These are phyloP conservation scores for Pipistrellus nathusii DNA, from an alignment of 2,797 vertebrate species.

Conservation along the genomic window DNA sequence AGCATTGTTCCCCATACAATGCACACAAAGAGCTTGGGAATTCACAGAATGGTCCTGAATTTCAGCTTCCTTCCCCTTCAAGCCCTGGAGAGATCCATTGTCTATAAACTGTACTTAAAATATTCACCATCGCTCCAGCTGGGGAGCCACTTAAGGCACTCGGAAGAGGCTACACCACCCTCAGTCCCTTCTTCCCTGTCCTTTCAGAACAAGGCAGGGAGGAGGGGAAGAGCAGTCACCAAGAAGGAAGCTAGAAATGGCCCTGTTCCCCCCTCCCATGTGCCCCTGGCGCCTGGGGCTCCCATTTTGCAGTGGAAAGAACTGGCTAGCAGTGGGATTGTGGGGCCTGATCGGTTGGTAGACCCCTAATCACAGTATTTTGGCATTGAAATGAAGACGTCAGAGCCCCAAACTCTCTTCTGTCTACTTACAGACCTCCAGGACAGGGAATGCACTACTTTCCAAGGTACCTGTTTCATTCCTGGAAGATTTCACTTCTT, in stretches of 20 bases:
- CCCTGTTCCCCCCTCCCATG: background rate
- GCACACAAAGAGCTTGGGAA: constrained; percentile 80
- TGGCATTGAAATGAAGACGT: background rate
- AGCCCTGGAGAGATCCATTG: constrained; percentile 81
- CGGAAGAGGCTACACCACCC: background rate
- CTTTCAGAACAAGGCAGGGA: background rate
- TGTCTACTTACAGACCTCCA: background rate
- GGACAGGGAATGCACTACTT: background rate
- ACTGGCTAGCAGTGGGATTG: background rate
- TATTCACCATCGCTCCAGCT: constrained; percentile 74
- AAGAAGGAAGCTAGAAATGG: background rate
- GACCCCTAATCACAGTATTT: background rate
- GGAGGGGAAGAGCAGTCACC: background rate
- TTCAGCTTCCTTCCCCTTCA: constrained; percentile 83
- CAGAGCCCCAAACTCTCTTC: background rate
- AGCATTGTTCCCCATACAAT: constrained; percentile 82
- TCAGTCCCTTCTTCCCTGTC: background rate
- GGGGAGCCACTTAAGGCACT: constrained; percentile 67
- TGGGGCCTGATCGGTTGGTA: background rate
- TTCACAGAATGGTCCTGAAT: constrained; percentile 81
- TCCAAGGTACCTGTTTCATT: background rate
- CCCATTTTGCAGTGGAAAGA: constrained; percentile 11
- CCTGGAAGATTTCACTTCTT: background rate
- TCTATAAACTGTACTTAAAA: constrained; percentile 82
- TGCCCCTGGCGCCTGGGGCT: background rate